These are phyloP conservation scores for Leptogaster cylindrica DNA, from an alignment of 2,888 invertebrate species.

Conservation along the genomic window DNA sequence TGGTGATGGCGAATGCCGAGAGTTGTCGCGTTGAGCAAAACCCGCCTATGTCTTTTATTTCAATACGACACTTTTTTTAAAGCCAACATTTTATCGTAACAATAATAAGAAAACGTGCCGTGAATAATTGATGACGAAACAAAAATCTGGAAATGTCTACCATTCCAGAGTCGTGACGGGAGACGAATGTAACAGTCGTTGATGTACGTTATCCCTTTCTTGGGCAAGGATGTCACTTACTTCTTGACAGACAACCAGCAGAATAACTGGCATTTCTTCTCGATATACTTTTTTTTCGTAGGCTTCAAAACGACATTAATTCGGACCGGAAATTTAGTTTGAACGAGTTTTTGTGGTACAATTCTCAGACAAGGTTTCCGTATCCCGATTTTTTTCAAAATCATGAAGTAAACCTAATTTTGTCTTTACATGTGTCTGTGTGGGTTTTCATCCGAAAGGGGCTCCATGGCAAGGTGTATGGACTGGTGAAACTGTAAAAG, in stretches of 20 bases:
- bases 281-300: too few relatives aligned
- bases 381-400: conserved; percentile 26
- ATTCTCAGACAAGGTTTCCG: conserved; percentile 13
- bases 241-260: conserved; percentile 20
- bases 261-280: conserved; percentile 29
- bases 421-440: conserved; percentile 20
- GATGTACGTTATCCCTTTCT: conserved; percentile 31
- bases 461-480: conserved; percentile 15
- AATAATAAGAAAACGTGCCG: conserved; percentile 48
- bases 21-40: conserved; percentile 14
- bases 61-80: conserved; percentile 47
- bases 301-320: conserved; percentile 30
- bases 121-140: conserved; percentile 43
- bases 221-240: conserved; percentile 4
- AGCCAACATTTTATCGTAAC: conserved; percentile 48
- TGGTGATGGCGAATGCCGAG: conserved; percentile 30
- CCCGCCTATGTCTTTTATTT: conserved; percentile 44
- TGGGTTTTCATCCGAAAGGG: conserved; percentile 13
- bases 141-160: conserved; percentile 43
- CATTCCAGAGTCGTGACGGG: conserved; percentile 45
- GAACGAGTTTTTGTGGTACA: conserved; percentile 9
- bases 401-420: conserved; percentile 37
- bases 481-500: neutral
- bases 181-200: conserved; percentile 43
- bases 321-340: conserved; percentile 34